Conservation (phyloP, 2,113 vertebrate species). For the Orcinus orca region DNA sequence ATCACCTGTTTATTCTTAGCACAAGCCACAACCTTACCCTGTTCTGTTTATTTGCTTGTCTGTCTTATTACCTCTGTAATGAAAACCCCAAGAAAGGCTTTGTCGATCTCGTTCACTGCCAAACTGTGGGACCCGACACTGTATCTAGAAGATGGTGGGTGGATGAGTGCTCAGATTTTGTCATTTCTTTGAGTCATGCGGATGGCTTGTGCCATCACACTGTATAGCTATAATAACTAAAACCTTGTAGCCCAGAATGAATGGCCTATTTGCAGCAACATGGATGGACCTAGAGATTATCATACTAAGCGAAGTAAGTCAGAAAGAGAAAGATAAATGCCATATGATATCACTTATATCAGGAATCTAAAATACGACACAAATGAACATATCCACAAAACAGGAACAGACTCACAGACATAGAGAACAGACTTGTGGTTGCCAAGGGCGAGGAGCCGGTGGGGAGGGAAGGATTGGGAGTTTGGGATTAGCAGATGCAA, state of each 20-base stretch:
- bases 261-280: neutral
- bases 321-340: neutral
- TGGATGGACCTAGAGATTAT: neutral
- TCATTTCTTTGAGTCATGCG: neutral
- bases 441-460: neutral
- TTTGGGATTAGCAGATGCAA: neutral
- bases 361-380: neutral
- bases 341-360: neutral
- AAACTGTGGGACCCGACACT: rapidly evolving
- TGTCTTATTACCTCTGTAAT: neutral
- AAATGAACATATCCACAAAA: neutral
- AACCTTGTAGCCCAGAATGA: neutral
- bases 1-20: neutral
- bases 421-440: neutral
- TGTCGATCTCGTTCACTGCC: rapidly evolving
- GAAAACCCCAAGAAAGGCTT: neutral
- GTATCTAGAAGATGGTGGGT: neutral
- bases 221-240: rapidly evolving
- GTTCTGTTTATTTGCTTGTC: neutral
- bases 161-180: neutral
- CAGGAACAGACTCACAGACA: neutral
- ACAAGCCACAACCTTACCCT: neutral
- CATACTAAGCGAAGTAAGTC: neutral
- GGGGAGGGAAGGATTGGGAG: neutral
- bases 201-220: neutral